These are phyloP conservation scores for Philopedon plagiatum DNA, from an alignment of 2,888 invertebrate species.

Conservation along the genomic window DNA sequence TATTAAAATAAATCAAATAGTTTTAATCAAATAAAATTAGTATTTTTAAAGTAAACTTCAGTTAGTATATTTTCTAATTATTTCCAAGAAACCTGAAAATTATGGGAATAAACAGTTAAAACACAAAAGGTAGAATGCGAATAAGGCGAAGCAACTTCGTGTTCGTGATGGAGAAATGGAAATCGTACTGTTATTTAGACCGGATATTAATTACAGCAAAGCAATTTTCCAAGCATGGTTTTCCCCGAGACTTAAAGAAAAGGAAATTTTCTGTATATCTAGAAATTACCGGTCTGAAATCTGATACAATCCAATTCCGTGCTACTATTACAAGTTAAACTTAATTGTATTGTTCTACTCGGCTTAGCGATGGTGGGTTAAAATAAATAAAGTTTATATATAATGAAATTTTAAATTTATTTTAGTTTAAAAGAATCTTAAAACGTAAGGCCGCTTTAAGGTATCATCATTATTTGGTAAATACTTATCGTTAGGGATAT, in stretches of 20 bases:
- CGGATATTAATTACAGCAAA: conserved; percentile 30
- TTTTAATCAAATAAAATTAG: no score
- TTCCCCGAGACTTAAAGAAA: conserved; percentile 23
- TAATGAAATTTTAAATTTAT: background rate
- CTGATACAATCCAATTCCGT: conserved; percentile 29
- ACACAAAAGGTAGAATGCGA: background rate
- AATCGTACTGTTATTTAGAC: conserved; percentile 27
- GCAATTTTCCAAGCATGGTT: conserved; percentile 25
- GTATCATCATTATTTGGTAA: no score
- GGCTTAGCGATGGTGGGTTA: background rate
- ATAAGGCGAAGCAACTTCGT: background rate
- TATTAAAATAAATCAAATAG: no score
- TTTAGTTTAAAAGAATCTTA: no score
- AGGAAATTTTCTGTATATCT: conserved; percentile 36
- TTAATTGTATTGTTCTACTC: conserved; percentile 31
- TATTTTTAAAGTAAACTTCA: background rate
- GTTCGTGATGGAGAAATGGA: conserved; percentile 23
- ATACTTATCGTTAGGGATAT: no score
- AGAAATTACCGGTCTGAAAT: conserved; percentile 35
- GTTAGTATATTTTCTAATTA: background rate
- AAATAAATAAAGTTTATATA: no score
- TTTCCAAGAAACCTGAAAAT: background rate
- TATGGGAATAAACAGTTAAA: conserved; percentile 1
- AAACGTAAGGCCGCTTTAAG: no score
- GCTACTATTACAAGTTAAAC: conserved; percentile 22